Evolutionary conservation across 2,888 invertebrate species (phyloP).

Genomic region (Dasypogon diadema): DNA sequence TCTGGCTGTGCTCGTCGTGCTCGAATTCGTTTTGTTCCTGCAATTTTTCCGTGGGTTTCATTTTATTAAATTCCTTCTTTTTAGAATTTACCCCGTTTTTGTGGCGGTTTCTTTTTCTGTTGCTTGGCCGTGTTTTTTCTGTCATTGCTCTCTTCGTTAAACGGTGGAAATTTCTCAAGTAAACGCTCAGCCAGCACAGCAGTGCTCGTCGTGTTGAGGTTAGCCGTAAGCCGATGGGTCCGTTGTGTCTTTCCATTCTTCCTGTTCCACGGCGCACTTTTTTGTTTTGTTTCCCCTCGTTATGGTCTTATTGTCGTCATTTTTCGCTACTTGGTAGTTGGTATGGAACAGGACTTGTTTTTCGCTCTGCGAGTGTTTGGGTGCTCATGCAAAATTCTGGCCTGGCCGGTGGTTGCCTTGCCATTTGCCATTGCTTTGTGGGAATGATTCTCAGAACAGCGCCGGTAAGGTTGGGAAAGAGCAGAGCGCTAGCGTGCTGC

Average conservation of each 20-base stretch:
- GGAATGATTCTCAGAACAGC: slow-evolving; percentile 40
- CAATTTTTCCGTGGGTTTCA: slow-evolving; percentile 22
- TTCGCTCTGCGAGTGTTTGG: not conserved
- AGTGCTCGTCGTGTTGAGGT: not conserved
- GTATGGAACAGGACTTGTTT: slow-evolving; percentile 40
- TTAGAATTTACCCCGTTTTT: slow-evolving; percentile 25
- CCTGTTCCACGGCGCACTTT: slow-evolving; percentile 15
- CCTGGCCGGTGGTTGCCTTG: not conserved
- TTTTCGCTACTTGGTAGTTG: slow-evolving; percentile 34
- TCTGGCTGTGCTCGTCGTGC: not conserved
- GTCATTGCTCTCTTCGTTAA: slow-evolving; percentile 13
- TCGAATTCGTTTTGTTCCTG: slow-evolving; percentile 21
- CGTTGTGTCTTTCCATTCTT: slow-evolving; percentile 26
- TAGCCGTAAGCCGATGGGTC: slow-evolving; percentile 8
- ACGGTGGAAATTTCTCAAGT: slow-evolving; percentile 5
- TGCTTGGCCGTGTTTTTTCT: not conserved
- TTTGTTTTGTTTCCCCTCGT: slow-evolving; percentile 22
- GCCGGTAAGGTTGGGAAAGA: slow-evolving; percentile 25
- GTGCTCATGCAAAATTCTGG: slow-evolving; percentile 24
- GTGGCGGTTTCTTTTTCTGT: not conserved
- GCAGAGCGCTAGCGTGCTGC: slow-evolving; percentile 17
- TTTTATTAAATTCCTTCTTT: slow-evolving; percentile 35
- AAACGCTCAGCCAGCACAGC: not conserved
- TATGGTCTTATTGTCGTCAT: slow-evolving; percentile 42
- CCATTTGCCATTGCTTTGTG: slow-evolving; percentile 10